Conservation (phyloP, 2,888 invertebrate species). For the Lochmaea capreae region DNA sequence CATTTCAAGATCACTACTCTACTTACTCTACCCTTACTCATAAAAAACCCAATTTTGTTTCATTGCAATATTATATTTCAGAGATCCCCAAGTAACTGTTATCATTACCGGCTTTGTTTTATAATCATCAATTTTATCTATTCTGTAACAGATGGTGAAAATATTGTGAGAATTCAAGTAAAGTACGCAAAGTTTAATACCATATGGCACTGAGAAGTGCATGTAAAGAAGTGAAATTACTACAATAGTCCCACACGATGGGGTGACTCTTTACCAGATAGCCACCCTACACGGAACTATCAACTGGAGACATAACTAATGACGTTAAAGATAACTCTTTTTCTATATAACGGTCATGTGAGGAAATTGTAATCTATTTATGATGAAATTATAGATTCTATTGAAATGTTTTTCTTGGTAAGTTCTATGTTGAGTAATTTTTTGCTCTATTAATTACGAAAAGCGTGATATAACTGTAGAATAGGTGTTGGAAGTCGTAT, state of each 20-base stretch:
- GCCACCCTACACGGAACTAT: slow-evolving; percentile 37
- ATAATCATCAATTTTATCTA: slow-evolving; percentile 25
- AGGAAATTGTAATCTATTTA: slow-evolving; percentile 13
- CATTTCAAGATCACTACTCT: too few species aligned
- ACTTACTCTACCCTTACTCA: too few species aligned
- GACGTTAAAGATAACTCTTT: slow-evolving; percentile 30
- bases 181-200: slow-evolving; percentile 57
- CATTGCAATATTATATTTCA: background rate
- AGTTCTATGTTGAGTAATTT: background rate
- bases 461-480: slow-evolving; percentile 51
- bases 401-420: background rate
- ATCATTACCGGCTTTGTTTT: slow-evolving; percentile 4
- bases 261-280: slow-evolving; percentile 43
- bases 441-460: slow-evolving; percentile 49
- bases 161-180: slow-evolving; percentile 63
- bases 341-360: slow-evolving; percentile 44
- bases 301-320: slow-evolving; percentile 26
- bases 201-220: slow-evolving; percentile 59
- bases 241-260: slow-evolving; percentile 37
- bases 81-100: background rate
- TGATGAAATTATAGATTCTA: background rate
- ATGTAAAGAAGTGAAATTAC: slow-evolving; percentile 40
- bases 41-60: too few species aligned
- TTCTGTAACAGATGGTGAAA: slow-evolving; percentile 60
- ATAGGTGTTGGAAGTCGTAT: slow-evolving; percentile 51